Base-by-base conservation (phyloP, 2,113 vertebrate genomes). In the Gavia stellata region DNA sequence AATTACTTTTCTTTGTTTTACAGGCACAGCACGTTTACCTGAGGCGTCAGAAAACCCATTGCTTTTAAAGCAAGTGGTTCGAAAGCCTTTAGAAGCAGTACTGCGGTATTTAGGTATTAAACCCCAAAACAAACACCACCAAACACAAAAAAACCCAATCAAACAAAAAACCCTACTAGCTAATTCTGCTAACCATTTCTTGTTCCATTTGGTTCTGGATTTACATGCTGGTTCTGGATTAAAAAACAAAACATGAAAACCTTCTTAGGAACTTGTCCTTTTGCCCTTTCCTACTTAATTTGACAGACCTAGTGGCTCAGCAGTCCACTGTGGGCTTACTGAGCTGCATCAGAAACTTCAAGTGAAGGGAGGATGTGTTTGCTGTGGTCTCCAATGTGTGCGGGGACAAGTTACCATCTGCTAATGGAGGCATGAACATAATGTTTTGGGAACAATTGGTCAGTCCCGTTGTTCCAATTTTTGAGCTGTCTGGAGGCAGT, bases 61-160 rank as follows among this genome's bases (percentile, higher is more conserved):
- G 91, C 97, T 99, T 77, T 97, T 99, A 95, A 99, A 99, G 97
- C 98, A 99, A 89, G 98, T 98, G 28, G 98, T 98, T 63, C 98
- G 99, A 93, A 99, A 99, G 97, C 99, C 99, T 90, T 98, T 99
- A 96, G 99, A 99, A 97, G 98, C 99, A 12, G 99, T 99, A 94
- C 98, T 99, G 61, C 98, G 98, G 93, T 99, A 99, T 97, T 98
- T 99, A 79, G 99, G 99, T 99, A 97, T 87, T 85, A 25, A 95
- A 59, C n/a, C n/a, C n/a, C n/a, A n/a, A n/a, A n/a, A n/a, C 24
- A 50, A 81, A 25, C n/a, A 55, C 6, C 19, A 70, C 16, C 50
- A 36, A 53, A 15, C 21, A n/a, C 42, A 78, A 40, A 72, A 20
- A 1, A 2, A 12, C 18, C 20, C 29, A 88, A 31, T 20, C 26